Base-by-base conservation (phyloP, 2,888 invertebrate species). In the Agrypnus murinus region DNA sequence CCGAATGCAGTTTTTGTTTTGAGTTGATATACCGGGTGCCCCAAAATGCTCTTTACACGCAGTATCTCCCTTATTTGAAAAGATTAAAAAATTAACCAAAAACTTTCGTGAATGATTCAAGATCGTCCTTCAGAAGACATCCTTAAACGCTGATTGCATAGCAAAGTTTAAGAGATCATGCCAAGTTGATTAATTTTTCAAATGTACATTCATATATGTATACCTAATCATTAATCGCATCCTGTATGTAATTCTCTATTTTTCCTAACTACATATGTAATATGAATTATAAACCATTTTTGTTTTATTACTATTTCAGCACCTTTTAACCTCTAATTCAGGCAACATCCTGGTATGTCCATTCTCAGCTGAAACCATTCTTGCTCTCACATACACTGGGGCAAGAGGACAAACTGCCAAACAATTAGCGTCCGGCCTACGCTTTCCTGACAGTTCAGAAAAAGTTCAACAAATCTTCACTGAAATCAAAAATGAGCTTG, bases 331-430 rank as follows among this genome's bases (percentile, higher is more conserved):
- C 1, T 10, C 34, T n/a, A 31, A 2, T 8, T 10, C 15, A 2
- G 77, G 75, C 9, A 83, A 82, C 70, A 73, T 84, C 36, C 68
- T 84, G 15, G 74, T 81, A 55, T 82, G 81, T 53, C 84, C 84
- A 1, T 73, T 84, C 3, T 83, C 84, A 0, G 80, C 80, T 4
- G 78, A 82, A 75, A 78, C 78, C 4, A 77, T 84, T 6, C 72
- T 85, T 48, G 81, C 84, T 3, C 72, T 84, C 3, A 74, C 80
- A 0, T 69, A 78, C 17, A 75, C 79, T 8, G 85, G 84, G 0
- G 82, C 84, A 8, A 79, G 75, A 64, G 82, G 80, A 0, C 71
- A 74, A 46, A 84, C 84, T 0, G 75, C 78, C 7, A 19, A 64
- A 6, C 80, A 84, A 77, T 72, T 77, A 31, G 34, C 46, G 6